phyloP scores from a whole-genome alignment of 2,888 invertebrate species.

The Mesopsocus fuscifrons region DNA sequence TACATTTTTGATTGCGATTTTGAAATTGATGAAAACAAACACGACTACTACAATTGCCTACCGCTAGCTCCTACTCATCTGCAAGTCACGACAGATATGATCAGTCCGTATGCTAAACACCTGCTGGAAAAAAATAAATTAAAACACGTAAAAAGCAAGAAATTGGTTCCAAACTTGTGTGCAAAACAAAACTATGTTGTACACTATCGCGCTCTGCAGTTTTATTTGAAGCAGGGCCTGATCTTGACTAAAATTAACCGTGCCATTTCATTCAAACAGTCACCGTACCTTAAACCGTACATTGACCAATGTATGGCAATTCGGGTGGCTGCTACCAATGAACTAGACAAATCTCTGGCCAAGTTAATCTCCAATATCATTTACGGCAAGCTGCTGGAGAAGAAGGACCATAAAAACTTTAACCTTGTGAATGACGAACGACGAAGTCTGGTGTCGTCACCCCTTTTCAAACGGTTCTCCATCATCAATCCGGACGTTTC shows the following conservation, averaged over 20 bases:
- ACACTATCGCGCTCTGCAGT: neutral
- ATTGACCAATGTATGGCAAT: neutral
- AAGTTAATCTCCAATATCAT: no score
- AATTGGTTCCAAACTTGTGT: slow-evolving; percentile 12
- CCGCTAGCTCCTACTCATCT: slow-evolving; percentile 17
- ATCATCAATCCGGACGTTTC: no score
- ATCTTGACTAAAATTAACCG: slow-evolving; percentile 1
- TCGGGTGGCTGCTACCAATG: neutral
- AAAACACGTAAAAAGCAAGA: no score
- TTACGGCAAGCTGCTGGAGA: no score
- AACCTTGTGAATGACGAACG: no score
- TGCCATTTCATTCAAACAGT: neutral
- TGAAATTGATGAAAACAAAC: slow-evolving; percentile 20
- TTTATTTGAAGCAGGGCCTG: neutral
- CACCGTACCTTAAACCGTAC: slow-evolving; percentile 1
- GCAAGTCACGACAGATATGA: slow-evolving; percentile 1
- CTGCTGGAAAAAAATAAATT: no score
- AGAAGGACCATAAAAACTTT: no score
- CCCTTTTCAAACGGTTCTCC: no score
- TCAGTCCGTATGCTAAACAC: neutral
- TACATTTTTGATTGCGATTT: slow-evolving; percentile 22
- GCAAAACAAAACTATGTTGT: slow-evolving; percentile 14
- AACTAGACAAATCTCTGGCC: slow-evolving; percentile 2
- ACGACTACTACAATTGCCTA: slow-evolving; percentile 21
- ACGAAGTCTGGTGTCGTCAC: no score